A percentile compares a stretch with the other conserved stretches of the same genome.
These are phyloP conservation scores for Epinephelus malabaricus DNA, from an alignment of 2,797 vertebrate species.

Conservation along the genomic window DNA sequence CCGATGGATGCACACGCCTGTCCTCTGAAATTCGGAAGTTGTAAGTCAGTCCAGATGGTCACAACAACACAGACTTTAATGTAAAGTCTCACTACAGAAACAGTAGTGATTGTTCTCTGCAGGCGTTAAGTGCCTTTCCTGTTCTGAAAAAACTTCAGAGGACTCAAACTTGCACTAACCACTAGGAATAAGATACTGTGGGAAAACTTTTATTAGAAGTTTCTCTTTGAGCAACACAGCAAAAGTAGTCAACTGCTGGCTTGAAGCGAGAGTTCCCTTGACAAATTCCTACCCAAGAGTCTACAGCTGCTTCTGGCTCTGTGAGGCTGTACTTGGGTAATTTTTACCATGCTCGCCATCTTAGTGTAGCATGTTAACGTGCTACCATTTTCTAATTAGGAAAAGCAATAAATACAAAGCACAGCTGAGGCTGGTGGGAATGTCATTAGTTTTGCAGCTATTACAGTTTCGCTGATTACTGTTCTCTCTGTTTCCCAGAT, in stretches of 20 bases:
- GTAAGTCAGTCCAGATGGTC: slow-evolving; percentile 86
- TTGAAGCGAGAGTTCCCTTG: slow-evolving; percentile 13
- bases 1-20: slow-evolving; percentile 99
- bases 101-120: slow-evolving; percentile 33
- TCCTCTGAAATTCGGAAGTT: slow-evolving; percentile 98
- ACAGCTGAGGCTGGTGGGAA: not conserved
- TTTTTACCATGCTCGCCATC: not conserved
- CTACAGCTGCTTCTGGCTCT: not conserved
- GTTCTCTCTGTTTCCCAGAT: slow-evolving; percentile 82
- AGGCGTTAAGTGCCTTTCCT: slow-evolving; percentile 23
- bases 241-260: slow-evolving; percentile 1
- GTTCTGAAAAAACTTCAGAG: slow-evolving; percentile 37
- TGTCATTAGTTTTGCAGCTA: not conserved
- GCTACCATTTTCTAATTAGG: not conserved
- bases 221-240: slow-evolving; percentile 8
- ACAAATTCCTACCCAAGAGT: slow-evolving; percentile 4
- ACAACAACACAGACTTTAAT: slow-evolving; percentile 29
- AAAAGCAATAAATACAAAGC: not conserved
- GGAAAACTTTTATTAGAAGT: slow-evolving; percentile 9
- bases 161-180: slow-evolving; percentile 21
- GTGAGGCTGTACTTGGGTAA: not conserved
- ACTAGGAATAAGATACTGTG: slow-evolving; percentile 1
- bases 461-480: not conserved
- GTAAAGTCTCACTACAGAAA: slow-evolving; percentile 38
- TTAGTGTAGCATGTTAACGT: not conserved